A percentile compares a stretch with the other conserved stretches of the same genome.
Conservation (phyloP, 2,797 vertebrate species). For the Phataginus tricuspis region DNA sequence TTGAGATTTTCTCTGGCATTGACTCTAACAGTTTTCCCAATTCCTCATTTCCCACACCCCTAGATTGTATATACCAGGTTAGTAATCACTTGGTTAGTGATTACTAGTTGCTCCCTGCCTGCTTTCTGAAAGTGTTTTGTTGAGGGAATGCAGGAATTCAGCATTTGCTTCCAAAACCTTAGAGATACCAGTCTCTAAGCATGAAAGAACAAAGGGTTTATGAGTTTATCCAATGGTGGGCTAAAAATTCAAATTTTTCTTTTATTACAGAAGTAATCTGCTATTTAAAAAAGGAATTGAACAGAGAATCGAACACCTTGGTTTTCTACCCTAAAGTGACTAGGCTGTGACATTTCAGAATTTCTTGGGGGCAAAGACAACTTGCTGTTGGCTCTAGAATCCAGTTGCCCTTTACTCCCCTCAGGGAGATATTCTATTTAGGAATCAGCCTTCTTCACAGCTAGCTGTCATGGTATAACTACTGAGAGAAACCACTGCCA, state of each 20-base stretch:
- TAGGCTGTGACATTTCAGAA: slow-evolving; percentile 34
- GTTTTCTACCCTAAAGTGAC: neutral
- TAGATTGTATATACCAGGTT: neutral
- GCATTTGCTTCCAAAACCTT: neutral
- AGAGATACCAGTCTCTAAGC: neutral
- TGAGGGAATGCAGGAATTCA: neutral
- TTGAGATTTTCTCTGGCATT: neutral
- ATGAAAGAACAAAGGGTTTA: neutral
- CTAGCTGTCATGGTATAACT: neutral
- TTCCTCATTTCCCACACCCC: neutral
- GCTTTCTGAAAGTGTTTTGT: neutral
- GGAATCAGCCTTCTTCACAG: slow-evolving; percentile 11
- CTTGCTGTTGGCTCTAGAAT: slow-evolving; percentile 12
- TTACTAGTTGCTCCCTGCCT: neutral
- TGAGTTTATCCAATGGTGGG: neutral
- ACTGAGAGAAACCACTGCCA: neutral
- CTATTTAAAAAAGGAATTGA: slow-evolving; percentile 43
- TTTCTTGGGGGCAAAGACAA: slow-evolving; percentile 24
- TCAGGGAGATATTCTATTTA: slow-evolving; percentile 23
- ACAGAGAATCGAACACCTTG: neutral
- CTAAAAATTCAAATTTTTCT: slow-evolving; percentile 24
- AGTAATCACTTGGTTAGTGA: neutral
- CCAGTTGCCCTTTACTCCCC: neutral
- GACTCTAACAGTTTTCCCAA: neutral
- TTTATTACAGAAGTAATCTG: slow-evolving; percentile 15